Evolutionary conservation across 1,140 invertebrate genomes (phyloP).

Genomic region (Arion vulgaris): DNA sequence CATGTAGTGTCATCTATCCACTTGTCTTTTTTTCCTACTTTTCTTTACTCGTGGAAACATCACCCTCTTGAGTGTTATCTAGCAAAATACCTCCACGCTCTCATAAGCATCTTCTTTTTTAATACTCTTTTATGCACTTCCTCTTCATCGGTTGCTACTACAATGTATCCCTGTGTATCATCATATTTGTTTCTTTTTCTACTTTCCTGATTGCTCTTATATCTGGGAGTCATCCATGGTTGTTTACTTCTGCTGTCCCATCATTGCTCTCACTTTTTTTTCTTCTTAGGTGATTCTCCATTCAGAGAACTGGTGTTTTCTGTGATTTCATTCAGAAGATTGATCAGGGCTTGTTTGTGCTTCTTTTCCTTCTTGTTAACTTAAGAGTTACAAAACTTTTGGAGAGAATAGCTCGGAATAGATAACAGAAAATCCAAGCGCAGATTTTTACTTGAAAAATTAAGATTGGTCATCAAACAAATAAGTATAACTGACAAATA

Average conservation of each 20-base stretch:
- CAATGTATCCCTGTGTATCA: constrained; percentile 46
- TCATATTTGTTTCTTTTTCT: constrained; percentile 31
- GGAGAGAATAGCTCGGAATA: too few species aligned
- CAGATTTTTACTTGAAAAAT: too few species aligned
- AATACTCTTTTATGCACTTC: constrained; percentile 61
- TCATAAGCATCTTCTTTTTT: constrained; percentile 57
- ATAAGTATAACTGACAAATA: too few species aligned
- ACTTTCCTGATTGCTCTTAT: constrained; percentile 34
- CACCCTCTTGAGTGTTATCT: constrained; percentile 49
- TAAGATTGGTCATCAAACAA: too few species aligned
- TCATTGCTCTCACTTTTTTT: constrained; percentile 54
- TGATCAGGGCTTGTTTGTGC: constrained; percentile 52
- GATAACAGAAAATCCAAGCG: too few species aligned
- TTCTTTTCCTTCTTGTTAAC: constrained; percentile 68
- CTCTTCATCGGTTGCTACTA: constrained; percentile 41
- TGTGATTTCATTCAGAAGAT: constrained; percentile 38
- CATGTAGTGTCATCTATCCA: too few species aligned
- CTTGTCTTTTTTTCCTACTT: constrained; percentile 19
- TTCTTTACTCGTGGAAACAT: constrained; percentile 6
- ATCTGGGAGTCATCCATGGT: neutral
- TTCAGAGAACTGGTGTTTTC: too few species aligned
- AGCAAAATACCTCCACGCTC: constrained; percentile 45
- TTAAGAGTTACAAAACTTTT: too few species aligned
- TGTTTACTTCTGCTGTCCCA: constrained; percentile 2
- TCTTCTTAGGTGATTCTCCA: constrained; percentile 47